Evolutionary conservation across 1,140 invertebrate genomes (phyloP), one percentile per base, ranked within the genome.

Genomic region (Bombus huntii): DNA sequence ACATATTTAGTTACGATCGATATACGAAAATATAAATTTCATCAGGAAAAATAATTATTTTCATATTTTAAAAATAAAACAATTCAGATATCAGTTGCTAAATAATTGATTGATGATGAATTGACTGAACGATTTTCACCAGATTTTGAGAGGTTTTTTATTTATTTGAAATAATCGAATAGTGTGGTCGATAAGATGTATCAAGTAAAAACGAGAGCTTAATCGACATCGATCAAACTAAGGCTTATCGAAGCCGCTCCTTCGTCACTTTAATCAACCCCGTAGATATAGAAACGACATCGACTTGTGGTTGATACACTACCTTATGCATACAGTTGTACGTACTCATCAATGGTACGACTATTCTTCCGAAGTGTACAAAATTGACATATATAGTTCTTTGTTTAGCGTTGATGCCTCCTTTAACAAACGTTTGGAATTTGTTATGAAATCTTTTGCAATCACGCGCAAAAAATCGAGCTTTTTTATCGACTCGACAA

Each of bases 251-350:
- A 87, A 90, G 92, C 92, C 92, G 89, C 92, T 92, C 92, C 92
- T 91, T 90, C 88, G 86, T 92, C 89, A 92, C 91, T 93, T 91
- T 92, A 93, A 93, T 93, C 92, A 92, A 92, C 75, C 83, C 80
- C 86, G 76, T 76, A 66, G 70, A 73, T 87, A 68, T 89, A 87
- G 84, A 87, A 83, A 53, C 73, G 73, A 75, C 82, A 65, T 75
- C 65, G 47, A 81, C 65, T 76, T 74, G 66, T 71, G 66, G 62
- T 37, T 68, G 72, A 82, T 71, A 83, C 79, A 59, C 65, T 53
- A 66, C 31, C 77, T 73, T 88, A 75, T 88, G 86, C 88, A 89
- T 83, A 88, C 86, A 87, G 57, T 68, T 65, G 65, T 74, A 87
- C 81, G 66, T 31, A 62, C 44, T 34, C 81, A 83, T 83, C 85